phyloP scores from a whole-genome alignment of 2,797 vertebrate genomes.

The Muscicapa striata region DNA sequence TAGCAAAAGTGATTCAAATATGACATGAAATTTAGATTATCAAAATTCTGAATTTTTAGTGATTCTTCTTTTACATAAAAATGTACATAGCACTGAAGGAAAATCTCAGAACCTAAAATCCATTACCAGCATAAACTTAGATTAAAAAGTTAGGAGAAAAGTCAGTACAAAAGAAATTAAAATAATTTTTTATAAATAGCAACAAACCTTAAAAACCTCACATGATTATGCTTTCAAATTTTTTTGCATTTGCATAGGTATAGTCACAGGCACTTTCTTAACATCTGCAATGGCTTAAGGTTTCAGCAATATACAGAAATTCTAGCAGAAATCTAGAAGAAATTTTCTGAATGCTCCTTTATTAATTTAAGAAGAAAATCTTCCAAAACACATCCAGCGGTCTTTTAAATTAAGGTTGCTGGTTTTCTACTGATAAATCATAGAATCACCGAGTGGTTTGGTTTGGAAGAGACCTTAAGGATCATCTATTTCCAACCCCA shows the following conservation, averaged over 20 bases:
- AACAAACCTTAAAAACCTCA: neutral
- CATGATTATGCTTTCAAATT: neutral
- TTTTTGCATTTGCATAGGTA: neutral
- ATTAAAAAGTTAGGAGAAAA: neutral
- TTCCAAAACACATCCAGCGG: neutral
- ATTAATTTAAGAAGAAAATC: neutral
- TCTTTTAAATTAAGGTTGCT: neutral
- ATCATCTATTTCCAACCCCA: fast-evolving
- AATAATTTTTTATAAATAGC: neutral
- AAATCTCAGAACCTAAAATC: neutral
- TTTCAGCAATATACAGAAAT: neutral
- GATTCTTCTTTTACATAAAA: neutral
- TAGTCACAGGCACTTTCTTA: neutral
- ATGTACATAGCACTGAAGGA: neutral
- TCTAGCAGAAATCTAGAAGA: neutral
- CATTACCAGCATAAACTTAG: neutral
- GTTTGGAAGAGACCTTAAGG: neutral
- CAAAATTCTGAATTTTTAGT: neutral
- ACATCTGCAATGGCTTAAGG: neutral
- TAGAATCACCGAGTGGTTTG: neutral
- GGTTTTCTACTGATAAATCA: neutral
- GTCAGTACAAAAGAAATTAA: neutral
- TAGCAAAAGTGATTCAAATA: neutral
- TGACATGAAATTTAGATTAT: neutral
- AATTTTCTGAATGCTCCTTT: neutral